Base-by-base conservation (phyloP, 2,888 invertebrate genomes). In the Volucella inanis region DNA sequence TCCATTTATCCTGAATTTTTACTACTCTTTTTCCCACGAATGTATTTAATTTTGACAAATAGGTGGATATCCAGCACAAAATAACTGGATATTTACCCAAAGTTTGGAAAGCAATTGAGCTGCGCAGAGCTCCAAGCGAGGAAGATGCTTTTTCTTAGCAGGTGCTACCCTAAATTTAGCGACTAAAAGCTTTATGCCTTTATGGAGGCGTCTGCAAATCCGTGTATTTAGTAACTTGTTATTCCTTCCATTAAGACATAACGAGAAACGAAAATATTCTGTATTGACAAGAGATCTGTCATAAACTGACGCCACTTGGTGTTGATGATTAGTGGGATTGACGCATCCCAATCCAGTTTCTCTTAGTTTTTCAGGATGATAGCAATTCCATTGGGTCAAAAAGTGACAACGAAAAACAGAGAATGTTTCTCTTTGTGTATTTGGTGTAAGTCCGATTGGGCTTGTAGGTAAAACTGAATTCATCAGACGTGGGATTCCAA, bases 321-420 rank as follows among this genome's bases (percentile, higher is more conserved):
- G 0, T 54, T 41, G 6, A 78, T 18, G 14, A 10, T 31, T 64
- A 54, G 8, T 38, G 70, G 71, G 18, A 72, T 70, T 14, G 31
- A 55, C 11, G 31, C 64, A 55, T 76, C 76, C 64, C 76, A 70
- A 15, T 57, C 71, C n/a, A 76, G 11, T 50, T 87, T 83, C 45
- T 80, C 78, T 2, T 76, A 39, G 54, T 82, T 74, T 43, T 87
- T 85, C 9, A 87, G 45, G 6, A 87, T 18, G 18, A 88, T 87
- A 87, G 11, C 18, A 82, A 38, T 15, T 78, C 70, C 64, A 76
- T 55, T n/a, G 84, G 71, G 38, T 87, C 87, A 10, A 71, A 87
- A 41, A 87, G 76, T 43, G 70, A 70, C 12, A 82, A 70, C 1
- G 50, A 43, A 3, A 68, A 41, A 8, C 68, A 77, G 4, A 68